Evolutionary conservation across 2,797 vertebrate genomes (phyloP), one percentile per base, ranked within the genome.

Genomic region (Phaenicophaeus curvirostris): DNA sequence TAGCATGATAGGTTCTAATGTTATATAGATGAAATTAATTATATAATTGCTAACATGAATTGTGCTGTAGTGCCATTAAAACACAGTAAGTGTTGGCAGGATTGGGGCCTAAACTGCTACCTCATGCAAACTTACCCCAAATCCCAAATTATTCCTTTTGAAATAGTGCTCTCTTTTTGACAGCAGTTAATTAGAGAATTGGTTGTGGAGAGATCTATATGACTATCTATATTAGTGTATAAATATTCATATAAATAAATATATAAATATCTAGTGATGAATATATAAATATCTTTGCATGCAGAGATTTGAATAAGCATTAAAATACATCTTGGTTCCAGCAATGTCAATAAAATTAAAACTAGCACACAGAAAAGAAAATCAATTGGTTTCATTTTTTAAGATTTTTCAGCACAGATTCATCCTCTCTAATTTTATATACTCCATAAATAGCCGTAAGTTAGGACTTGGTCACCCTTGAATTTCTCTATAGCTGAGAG

Each of bases 231-330:
- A 42, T 11, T 2, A 28, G 30, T 65, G 67, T 39, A 58, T 62
- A 78, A 86, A 84, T 82, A 90, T 74, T 83, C 33, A 80, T 77
- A 51, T n/a, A 94, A 91, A 72, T 86, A 95, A 90, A 42, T 8
- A 50, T n/a, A 31, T 65, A 83, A 78, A 51, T 93, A 93, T 78
- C 23, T 87, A 41, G n/a, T 74, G 54, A 81, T 61, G 3, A 71
- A 68, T 88, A 90, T 65, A 75, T 57, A 95, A 88, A 66, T 66
- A 76, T 62, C 19, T 87, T 87, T 76, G 85, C n/a, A 73, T 8
- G 48, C 39, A 76, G 31, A 78, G 19, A 83, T 82, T 44, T 79
- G 39, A 94, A 69, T 39, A 85, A 90, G 8, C 8, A 71, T 81
- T 62, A 75, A 93, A 88, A 68, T 54, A 81, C 8, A 21, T 39